Evolutionary conservation across 1,140 invertebrate genomes (phyloP), one percentile per base, ranked within the genome.

Genomic region (Cotesia glomerata): DNA sequence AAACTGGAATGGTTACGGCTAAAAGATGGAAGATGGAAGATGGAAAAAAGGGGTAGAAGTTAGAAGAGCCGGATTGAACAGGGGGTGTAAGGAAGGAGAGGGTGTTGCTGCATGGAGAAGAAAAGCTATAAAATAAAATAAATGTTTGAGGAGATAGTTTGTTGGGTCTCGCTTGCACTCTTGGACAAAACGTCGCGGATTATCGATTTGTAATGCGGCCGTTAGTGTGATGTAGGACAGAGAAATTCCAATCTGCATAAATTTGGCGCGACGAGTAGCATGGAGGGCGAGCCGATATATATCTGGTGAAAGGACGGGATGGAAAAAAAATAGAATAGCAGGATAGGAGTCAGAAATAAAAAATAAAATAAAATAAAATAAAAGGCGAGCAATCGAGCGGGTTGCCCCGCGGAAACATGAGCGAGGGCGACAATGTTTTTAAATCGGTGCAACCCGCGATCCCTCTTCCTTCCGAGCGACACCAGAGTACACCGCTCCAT

Each of bases 221-320:
- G 68, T 69, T 68, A 66, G 54, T 54, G 54, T 67, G 64, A 49
- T 52, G 71, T 58, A 52, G 39, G 58, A 51, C 36, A 59, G 63
- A 45, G 65, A 52, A 51, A 70, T 70, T 74, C 63, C 73, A 74
- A 74, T 74, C 73, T 74, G 69, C 69, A 74, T 74, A 71, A 74
- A 74, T 74, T 71, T 56, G 45, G 34, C 68, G 75, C 11, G 39
- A 54, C 72, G 59, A 26, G 26, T 26, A 26, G 26, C 26, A 26
- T 26, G 26, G 26, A 59, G 16, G 54, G n/a, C 51, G 70, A 52
- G 39, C 26, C 39, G 32, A 54, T 58, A 68, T 54, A 62, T 45
- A 45, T 45, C 39, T 45, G 5, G 61, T 14, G 32, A 66, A 18
- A 26, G 45, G 34, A n/a, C 9, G 18, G 9, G 39, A 2, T 9